A percentile compares a stretch with the other conserved stretches of the same genome.
These are phyloP conservation scores for Montipora capricornis DNA, from an alignment of 64 coral and sea anemone species.

Conservation along the genomic window DNA sequence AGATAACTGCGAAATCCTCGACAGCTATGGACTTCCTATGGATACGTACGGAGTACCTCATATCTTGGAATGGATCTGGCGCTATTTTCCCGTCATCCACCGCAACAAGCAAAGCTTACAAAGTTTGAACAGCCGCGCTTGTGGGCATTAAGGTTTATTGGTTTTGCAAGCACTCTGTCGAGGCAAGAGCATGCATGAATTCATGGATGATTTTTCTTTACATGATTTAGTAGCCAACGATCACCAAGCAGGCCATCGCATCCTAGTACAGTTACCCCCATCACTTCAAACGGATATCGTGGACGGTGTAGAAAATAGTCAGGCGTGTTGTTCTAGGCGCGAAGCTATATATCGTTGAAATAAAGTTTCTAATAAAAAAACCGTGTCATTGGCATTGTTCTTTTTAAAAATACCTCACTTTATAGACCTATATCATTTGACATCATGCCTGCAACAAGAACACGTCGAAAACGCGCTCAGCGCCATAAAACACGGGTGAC, in stretches of 20 bases:
- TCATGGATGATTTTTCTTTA: not conserved
- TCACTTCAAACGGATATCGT: not conserved
- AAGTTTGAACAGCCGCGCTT: not conserved
- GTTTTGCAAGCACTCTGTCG: not conserved
- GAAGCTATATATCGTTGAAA: too few species aligned
- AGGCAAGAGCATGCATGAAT: not conserved
- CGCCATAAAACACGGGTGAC: too few species aligned
- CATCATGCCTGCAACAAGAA: too few species aligned
- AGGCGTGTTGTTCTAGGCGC: not conserved
- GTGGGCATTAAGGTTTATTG: not conserved
- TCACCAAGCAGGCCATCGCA: not conserved
- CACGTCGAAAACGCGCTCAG: not conserved
- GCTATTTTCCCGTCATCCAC: not conserved
- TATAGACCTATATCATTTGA: too few species aligned
- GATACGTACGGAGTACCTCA: too few species aligned
- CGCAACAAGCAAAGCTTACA: not conserved
- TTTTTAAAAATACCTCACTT: too few species aligned
- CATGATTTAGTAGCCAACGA: not conserved
- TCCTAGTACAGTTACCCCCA: too few species aligned
- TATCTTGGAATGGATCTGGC: too few species aligned
- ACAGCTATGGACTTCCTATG: slow-evolving; percentile 12
- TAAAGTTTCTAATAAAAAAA: too few species aligned
- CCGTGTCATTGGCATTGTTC: too few species aligned
- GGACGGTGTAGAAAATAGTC: not conserved
- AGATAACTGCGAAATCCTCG: slow-evolving; percentile 32